Base-by-base conservation (phyloP, 1,140 invertebrate species). In the Hylaeus anthracinus region DNA sequence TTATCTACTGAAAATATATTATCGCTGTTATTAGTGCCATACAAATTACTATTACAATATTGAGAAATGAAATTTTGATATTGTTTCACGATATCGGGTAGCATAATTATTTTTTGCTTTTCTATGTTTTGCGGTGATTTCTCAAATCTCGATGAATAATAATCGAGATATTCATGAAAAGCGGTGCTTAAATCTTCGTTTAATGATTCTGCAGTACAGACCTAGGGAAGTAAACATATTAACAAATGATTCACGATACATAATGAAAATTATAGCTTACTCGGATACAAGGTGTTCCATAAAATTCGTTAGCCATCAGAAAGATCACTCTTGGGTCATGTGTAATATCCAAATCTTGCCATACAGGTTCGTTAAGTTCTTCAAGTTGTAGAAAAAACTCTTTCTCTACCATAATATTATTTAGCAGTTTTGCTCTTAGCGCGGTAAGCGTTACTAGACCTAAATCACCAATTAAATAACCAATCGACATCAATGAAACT, bases 401-500 rank as follows among this genome's bases (percentile, higher is more conserved):
- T 66, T 89, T 64, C 65, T 86, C 86, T 2, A 79, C 65, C 15
- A 82, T 72, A n/a, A 74, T 60, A 10, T 67, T 66, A 39, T 90
- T 90, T 26, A 93, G 69, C 12, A 93, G 75, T 78, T 92, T 91
- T 0, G 72, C 82, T 78, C 91, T 85, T 1, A 93, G 81, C 14
- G 88, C 83, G 37, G 84, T 80, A 37, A 93, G 72, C 41, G 90
- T 91, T 5, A 93, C 90, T n/a, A 92, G 79, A 8, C 92, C 92
- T 10, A 93, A 75, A 78, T 93, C 91, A 37, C 92, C 92, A 48
- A 93, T 86, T 41, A 91, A 63, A 60, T 93, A 93, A 58, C 91
- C 90, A 60, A 91, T 78, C 1, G 89, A 91, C 72, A 84, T 89
- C 2, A 88, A 73, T 3, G 91, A 90, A 15, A 92, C 76, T 4